Evolutionary conservation across 2,888 invertebrate species (phyloP).

Genomic region (Chromoteleia sp.): DNA sequence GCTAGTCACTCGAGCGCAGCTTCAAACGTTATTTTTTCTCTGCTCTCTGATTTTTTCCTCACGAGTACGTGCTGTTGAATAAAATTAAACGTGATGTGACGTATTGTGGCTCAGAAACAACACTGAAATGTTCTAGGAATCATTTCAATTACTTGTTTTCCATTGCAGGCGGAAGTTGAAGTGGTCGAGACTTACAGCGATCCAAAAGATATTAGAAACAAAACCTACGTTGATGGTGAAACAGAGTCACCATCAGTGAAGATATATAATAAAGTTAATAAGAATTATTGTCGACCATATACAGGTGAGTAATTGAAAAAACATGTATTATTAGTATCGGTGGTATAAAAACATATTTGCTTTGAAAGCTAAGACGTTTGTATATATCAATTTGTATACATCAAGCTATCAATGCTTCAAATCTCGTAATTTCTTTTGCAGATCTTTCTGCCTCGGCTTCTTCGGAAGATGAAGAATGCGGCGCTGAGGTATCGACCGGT

Average conservation of each 20-base stretch:
- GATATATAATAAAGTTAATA: constrained; percentile 86
- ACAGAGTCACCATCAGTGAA: constrained; percentile 82
- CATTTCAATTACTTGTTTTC: constrained; percentile 14
- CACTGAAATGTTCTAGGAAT: constrained; percentile 1
- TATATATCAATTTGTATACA: too few species aligned
- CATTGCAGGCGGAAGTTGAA: constrained; percentile 87
- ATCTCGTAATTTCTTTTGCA: too few species aligned
- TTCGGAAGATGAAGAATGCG: constrained; percentile 79
- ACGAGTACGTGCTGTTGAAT: constrained; percentile 67
- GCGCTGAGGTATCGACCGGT: constrained; percentile 71
- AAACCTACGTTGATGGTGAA: constrained; percentile 82
- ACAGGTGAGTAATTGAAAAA: constrained; percentile 86
- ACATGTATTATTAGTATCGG: too few species aligned
- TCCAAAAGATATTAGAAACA: constrained; percentile 87
- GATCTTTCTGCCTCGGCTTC: constrained; percentile 82
- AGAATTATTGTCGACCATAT: constrained; percentile 86
- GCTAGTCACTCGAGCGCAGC: constrained; percentile 38
- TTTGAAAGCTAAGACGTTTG: too few species aligned
- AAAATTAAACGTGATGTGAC: constrained; percentile 33
- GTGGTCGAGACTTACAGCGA: constrained; percentile 91
- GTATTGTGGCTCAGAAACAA: constrained; percentile 5
- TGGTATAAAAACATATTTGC: too few species aligned
- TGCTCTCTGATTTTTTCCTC: constrained; percentile 79
- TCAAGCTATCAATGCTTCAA: too few species aligned
- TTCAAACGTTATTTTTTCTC: constrained; percentile 51